A percentile compares a stretch with the other conserved stretches of the same genome.
Conservation (phyloP, 2,888 invertebrate genomes). For the Melinaea marsaeus region DNA sequence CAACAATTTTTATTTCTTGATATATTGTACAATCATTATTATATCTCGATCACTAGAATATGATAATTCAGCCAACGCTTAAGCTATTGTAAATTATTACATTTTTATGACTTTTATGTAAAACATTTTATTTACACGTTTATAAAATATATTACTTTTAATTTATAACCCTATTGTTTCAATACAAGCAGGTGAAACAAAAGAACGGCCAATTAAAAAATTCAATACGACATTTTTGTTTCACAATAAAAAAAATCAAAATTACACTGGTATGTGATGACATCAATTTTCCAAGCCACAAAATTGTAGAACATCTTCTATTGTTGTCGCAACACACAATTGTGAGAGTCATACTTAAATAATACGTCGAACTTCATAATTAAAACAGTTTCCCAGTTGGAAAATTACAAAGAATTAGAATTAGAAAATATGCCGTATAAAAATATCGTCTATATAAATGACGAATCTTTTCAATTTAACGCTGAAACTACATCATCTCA, state of each 20-base stretch:
- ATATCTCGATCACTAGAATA: too few species aligned
- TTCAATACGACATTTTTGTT: constrained; percentile 11
- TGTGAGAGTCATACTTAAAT: constrained; percentile 16
- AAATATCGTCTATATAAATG: neutral
- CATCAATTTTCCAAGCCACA: constrained; percentile 29
- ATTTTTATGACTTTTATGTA: too few species aligned
- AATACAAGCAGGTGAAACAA: constrained; percentile 8
- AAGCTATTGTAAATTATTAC: too few species aligned
- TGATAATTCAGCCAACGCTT: too few species aligned
- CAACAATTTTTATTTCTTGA: too few species aligned
- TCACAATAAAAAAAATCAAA: constrained; percentile 20
- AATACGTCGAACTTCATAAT: constrained; percentile 22
- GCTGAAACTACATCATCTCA: too few species aligned
- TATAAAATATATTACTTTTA: neutral
- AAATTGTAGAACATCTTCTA: constrained; percentile 20
- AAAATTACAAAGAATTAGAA: neutral
- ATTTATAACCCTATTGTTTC: neutral
- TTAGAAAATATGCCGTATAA: neutral
- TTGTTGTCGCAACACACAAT: constrained; percentile 23
- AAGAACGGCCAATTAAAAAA: constrained; percentile 13
- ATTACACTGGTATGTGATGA: constrained; percentile 37
- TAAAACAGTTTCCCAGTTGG: constrained; percentile 19
- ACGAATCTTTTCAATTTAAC: too few species aligned
- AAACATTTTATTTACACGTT: too few species aligned
- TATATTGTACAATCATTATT: too few species aligned